These are phyloP conservation scores for Protobothrops flavoviridis DNA, from an alignment of 2,113 vertebrate genomes.

Conservation along the genomic window DNA sequence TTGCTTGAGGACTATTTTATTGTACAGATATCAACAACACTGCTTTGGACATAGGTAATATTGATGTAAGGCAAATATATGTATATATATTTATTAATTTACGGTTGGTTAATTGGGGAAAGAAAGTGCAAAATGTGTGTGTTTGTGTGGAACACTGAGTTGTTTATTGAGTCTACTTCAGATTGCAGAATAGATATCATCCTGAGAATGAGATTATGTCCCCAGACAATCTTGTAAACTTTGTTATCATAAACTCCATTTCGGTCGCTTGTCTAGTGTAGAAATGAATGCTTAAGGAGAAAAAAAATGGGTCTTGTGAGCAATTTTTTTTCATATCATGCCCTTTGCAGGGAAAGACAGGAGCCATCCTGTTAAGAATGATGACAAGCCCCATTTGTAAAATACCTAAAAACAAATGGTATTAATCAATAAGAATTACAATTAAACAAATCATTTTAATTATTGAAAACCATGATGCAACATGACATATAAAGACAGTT, in stretches of 20 bases:
- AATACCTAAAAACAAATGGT: neutral
- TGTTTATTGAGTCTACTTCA: neutral
- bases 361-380: neutral
- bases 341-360: neutral
- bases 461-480: neutral
- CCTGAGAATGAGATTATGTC: neutral
- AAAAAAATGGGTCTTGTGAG: neutral
- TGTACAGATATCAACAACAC: neutral
- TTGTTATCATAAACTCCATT: neutral
- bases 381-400: neutral
- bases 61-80: neutral
- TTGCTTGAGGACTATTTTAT: conserved; percentile 1
- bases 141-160: neutral
- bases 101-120: neutral
- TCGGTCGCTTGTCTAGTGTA: neutral
- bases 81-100: neutral
- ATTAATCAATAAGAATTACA: neutral
- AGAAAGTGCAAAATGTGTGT: neutral
- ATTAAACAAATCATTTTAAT: neutral
- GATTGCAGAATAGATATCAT: neutral
- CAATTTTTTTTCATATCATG: neutral
- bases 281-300: neutral
- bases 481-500: neutral
- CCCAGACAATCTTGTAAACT: neutral
- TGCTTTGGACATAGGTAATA: neutral